phyloP scores from a whole-genome alignment of 2,113 vertebrate species.

The Bambusicola thoracicus region DNA sequence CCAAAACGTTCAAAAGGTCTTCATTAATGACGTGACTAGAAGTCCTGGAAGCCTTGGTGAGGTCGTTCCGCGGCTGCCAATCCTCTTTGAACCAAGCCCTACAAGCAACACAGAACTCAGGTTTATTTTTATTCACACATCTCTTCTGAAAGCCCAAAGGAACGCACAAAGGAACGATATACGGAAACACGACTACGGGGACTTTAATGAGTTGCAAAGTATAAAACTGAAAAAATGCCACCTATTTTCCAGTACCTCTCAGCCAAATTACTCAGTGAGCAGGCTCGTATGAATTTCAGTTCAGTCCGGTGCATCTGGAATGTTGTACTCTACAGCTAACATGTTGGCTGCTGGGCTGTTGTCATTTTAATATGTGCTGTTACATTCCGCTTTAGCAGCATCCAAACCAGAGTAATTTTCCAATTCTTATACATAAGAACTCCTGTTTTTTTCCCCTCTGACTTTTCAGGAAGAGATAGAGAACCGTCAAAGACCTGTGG shows the following conservation, averaged over 20 bases:
- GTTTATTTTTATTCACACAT: neutral
- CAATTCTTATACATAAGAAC: neutral
- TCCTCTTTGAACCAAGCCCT: neutral
- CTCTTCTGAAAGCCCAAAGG: neutral
- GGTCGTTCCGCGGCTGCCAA: neutral
- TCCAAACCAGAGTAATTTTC: neutral
- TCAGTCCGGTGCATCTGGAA: neutral
- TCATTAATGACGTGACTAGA: neutral
- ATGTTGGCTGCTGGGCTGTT: neutral
- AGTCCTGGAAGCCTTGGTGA: neutral
- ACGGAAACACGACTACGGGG: neutral
- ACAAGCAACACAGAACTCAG: neutral
- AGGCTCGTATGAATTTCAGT: neutral
- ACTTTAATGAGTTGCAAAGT: neutral
- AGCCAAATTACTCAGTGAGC: neutral
- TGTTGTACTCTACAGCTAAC: neutral
- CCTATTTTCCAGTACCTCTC: neutral
- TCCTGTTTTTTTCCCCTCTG: neutral
- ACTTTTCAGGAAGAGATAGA: neutral
- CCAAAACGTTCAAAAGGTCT: neutral
- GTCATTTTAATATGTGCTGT: neutral
- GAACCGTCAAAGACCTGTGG: neutral
- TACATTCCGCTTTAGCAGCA: neutral
- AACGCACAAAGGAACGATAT: neutral
- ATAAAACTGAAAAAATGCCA: neutral